phyloP scores from a whole-genome alignment of 2,888 invertebrate species.

The Torymus tubicola region DNA sequence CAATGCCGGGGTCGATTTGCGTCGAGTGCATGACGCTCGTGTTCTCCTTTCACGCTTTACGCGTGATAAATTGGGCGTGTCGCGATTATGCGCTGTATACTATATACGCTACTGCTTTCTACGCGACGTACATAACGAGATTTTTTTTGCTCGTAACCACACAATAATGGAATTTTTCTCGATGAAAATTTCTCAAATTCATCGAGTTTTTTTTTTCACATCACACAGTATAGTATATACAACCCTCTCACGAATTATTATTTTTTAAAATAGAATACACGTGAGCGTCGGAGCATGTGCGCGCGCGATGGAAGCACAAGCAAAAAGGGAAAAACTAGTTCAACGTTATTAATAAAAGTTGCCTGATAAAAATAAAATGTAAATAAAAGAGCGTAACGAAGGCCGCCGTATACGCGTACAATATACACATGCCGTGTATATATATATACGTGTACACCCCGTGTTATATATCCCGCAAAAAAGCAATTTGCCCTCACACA shows the following conservation, averaged over 20 bases:
- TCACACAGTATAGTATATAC: too few relatives aligned
- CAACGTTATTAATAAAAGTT: constrained; percentile 44
- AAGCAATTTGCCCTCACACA: constrained; percentile 18
- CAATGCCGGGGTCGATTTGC: constrained; percentile 28
- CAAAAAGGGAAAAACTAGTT: constrained; percentile 38
- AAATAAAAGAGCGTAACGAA: constrained; percentile 52
- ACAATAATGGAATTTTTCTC: too few relatives aligned
- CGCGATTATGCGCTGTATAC: background rate
- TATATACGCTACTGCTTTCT: too few relatives aligned
- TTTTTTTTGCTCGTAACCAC: too few relatives aligned
- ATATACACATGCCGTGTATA: too few relatives aligned
- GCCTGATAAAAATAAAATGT: constrained; percentile 59
- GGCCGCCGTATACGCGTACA: constrained; percentile 9
- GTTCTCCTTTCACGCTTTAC: background rate
- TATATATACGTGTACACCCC: background rate
- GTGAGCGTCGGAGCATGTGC: background rate
- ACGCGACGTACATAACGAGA: too few relatives aligned
- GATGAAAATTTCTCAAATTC: too few relatives aligned
- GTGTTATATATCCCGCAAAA: constrained; percentile 43
- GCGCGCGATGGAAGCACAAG: background rate
- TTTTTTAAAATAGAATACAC: too few relatives aligned
- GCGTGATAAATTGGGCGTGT: constrained; percentile 34
- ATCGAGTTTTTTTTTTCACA: too few relatives aligned
- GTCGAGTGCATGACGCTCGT: background rate
- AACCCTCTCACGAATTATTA: too few relatives aligned